Conservation (phyloP, 2,797 vertebrate genomes). For the Pteronotus mesoamericanus region DNA sequence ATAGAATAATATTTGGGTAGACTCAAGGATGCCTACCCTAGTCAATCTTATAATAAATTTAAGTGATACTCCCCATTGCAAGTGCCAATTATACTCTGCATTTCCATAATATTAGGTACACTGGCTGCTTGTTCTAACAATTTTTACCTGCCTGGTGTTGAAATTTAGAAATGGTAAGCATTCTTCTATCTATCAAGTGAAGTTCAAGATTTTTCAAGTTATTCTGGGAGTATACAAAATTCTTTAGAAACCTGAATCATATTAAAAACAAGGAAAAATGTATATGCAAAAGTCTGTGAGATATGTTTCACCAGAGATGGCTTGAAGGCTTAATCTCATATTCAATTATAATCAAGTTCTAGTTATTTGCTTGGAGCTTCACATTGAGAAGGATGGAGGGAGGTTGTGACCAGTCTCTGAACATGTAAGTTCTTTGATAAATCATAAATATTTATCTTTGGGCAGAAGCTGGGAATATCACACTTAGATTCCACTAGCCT, state of each 20-base stretch:
- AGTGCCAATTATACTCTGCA: background rate
- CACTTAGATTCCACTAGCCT: background rate
- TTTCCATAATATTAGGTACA: background rate
- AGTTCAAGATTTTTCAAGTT: background rate
- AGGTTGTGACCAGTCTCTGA: background rate
- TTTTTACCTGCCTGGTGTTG: background rate
- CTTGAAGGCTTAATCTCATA: background rate
- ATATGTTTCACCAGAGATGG: background rate
- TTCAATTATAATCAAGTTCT: background rate
- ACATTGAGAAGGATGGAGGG: background rate
- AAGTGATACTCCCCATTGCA: background rate
- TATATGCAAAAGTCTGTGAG: background rate
- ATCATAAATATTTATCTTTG: background rate
- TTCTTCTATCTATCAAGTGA: constrained; percentile 6
- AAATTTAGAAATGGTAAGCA: background rate
- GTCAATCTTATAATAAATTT: background rate
- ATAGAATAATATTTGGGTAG: background rate
- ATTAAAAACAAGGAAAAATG: background rate
- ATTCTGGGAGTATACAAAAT: background rate
- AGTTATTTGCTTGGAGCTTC: background rate
- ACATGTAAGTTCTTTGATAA: background rate
- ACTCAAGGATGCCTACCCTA: background rate
- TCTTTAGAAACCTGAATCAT: background rate
- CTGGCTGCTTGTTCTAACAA: background rate
- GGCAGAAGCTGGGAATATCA: background rate